These are phyloP conservation scores for Limnephilus marmoratus DNA, from an alignment of 2,888 invertebrate genomes.

Conservation along the genomic window DNA sequence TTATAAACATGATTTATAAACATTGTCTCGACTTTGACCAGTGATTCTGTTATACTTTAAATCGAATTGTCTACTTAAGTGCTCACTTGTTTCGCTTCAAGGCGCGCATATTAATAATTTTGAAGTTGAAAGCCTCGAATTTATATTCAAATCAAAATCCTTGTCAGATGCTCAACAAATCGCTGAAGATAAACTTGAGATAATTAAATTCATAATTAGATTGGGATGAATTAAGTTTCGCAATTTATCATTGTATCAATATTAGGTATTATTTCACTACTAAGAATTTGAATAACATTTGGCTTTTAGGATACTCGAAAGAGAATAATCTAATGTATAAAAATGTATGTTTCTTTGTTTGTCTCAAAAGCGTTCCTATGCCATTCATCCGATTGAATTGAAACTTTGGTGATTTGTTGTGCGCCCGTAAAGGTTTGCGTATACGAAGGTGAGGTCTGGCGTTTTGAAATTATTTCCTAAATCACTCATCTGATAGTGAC, in stretches of 20 bases:
- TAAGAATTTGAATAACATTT: background rate
- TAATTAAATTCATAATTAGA: background rate
- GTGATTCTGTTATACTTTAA: slow-evolving; percentile 2
- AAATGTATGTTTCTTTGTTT: no score
- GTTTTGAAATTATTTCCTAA: no score
- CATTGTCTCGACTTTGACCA: slow-evolving; percentile 23
- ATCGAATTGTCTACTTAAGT: slow-evolving; percentile 25
- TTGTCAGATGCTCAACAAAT: background rate
- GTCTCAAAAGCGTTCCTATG: no score
- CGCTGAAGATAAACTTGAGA: background rate
- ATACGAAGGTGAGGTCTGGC: no score
- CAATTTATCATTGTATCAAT: background rate
- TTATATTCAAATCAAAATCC: background rate
- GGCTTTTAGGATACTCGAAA: background rate
- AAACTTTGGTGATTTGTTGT: no score
- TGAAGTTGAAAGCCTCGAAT: background rate
- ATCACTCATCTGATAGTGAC: no score
- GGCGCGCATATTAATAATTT: background rate
- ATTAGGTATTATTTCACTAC: background rate
- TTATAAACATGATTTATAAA: slow-evolving; percentile 8
- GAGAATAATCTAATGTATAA: no score
- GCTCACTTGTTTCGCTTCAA: background rate
- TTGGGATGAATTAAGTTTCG: background rate
- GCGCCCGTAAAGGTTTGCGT: no score
- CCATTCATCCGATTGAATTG: no score